These are phyloP conservation scores for Aphis craccivora DNA, from an alignment of 1,140 invertebrate species.

Conservation along the genomic window DNA sequence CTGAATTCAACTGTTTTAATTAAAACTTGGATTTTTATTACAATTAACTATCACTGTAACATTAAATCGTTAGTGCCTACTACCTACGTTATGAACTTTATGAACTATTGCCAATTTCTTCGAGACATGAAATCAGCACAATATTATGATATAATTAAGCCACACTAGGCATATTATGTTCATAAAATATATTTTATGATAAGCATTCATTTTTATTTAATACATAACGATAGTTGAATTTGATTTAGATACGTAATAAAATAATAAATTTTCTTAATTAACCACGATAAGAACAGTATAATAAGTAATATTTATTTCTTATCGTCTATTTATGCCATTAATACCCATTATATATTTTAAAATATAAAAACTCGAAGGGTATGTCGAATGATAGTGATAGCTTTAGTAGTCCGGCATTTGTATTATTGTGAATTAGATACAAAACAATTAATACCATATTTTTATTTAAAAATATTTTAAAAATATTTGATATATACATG, in stretches of 20 bases:
- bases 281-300: background rate
- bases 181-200: background rate
- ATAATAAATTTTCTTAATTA: background rate
- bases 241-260: background rate
- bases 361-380: background rate
- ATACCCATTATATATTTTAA: background rate
- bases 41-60: no score
- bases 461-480: background rate
- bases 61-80: no score
- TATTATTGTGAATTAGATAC: background rate
- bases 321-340: background rate
- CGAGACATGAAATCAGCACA: background rate
- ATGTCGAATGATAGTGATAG: background rate
- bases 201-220: background rate
- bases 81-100: no score
- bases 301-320: background rate
- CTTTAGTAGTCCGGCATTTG: background rate
- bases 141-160: background rate
- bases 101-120: background rate
- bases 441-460: background rate
- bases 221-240: background rate
- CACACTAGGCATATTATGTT: background rate
- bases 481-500: background rate
- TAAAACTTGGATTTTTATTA: background rate
- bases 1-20: background rate